These are phyloP conservation scores for Lamproptera curius DNA, from an alignment of 2,888 invertebrate species.

Conservation along the genomic window DNA sequence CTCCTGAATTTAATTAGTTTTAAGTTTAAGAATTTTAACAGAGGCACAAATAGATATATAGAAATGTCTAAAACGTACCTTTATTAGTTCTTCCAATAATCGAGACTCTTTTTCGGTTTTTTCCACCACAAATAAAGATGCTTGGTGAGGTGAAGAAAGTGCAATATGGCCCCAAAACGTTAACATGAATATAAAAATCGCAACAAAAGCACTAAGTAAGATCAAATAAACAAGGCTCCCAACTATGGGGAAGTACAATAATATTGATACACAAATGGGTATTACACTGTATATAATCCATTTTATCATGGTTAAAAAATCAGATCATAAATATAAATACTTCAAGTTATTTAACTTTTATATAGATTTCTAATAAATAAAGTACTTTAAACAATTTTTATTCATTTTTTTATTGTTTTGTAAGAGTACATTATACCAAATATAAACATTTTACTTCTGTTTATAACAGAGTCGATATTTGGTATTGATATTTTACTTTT, in stretches of 20 bases:
- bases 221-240: conserved; percentile 52
- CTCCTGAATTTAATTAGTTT: conserved; percentile 42
- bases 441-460: conserved; percentile 14
- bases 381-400: conserved; percentile 4
- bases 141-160: conserved; percentile 81
- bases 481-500: conserved; percentile 16
- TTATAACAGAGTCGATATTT: conserved; percentile 5
- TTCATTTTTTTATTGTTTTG: neutral
- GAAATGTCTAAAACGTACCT: conserved; percentile 57
- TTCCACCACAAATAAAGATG: conserved; percentile 76
- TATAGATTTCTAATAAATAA: neutral
- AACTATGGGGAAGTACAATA: conserved; percentile 54
- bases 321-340: conserved; percentile 16
- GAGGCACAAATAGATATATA: neutral
- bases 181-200: conserved; percentile 49
- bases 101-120: conserved; percentile 80
- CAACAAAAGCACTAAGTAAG: conserved; percentile 44
- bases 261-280: conserved; percentile 45
- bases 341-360: neutral
- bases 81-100: conserved; percentile 78
- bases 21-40: conserved; percentile 4
- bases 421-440: neutral
- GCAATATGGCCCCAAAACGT: conserved; percentile 81
- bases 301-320: conserved; percentile 44
- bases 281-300: conserved; percentile 43